Evolutionary conservation across 1,140 invertebrate genomes (phyloP).

Genomic region (Drosophila ironensis): DNA sequence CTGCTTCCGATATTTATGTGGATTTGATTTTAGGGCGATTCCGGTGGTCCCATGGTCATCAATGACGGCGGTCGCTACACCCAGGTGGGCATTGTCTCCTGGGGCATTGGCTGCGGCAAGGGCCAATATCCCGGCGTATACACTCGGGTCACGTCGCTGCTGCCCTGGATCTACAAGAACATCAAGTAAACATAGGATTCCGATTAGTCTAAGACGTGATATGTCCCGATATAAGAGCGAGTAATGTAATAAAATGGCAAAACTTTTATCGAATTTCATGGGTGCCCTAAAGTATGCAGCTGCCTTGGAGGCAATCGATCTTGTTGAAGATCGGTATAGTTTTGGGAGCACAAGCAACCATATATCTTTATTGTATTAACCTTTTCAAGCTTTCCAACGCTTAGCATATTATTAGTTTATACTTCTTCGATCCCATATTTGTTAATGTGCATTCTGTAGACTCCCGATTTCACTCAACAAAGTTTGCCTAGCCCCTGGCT

Average conservation of each 20-base stretch:
- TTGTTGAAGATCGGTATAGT: neutral
- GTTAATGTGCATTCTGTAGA: too few species aligned
- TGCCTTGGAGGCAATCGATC: neutral
- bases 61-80: constrained; percentile 88
- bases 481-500: neutral
- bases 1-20: too few species aligned
- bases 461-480: neutral
- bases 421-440: neutral
- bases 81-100: constrained; percentile 95
- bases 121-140: constrained; percentile 92
- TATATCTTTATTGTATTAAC: too few species aligned
- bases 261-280: neutral
- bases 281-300: constrained; percentile 9
- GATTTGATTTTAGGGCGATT: too few species aligned
- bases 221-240: constrained; percentile 34
- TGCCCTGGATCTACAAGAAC: constrained; percentile 91
- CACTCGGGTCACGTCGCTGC: constrained; percentile 88
- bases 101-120: constrained; percentile 96
- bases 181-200: constrained; percentile 64
- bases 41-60: constrained; percentile 94
- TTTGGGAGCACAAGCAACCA: too few species aligned
- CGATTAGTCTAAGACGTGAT: constrained; percentile 67
- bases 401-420: neutral
- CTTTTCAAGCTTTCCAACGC: too few species aligned
- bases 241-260: constrained; percentile 29